phyloP scores from a whole-genome alignment of 2,113 vertebrate genomes.

The Tor tambroides region DNA sequence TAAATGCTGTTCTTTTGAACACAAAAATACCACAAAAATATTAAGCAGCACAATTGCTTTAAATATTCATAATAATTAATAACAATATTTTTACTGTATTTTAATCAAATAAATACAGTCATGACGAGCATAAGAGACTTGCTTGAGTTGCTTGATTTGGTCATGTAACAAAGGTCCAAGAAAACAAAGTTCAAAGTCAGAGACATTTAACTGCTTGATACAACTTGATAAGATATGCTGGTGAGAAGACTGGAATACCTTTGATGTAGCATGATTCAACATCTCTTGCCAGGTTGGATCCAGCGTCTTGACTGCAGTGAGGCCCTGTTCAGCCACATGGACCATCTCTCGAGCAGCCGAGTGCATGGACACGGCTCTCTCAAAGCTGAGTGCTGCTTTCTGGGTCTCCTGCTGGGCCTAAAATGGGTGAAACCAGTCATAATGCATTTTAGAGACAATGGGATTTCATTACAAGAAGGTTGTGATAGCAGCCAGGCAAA shows the following conservation, averaged over 20 bases:
- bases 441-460: slow-evolving; percentile 8
- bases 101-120: too few species aligned
- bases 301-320: slow-evolving; percentile 84
- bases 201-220: background rate
- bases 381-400: slow-evolving; percentile 86
- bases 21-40: too few species aligned
- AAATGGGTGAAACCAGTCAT: slow-evolving; percentile 33
- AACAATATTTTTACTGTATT: too few species aligned
- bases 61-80: too few species aligned
- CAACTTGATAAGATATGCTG: background rate
- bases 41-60: too few species aligned
- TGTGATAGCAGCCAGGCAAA: background rate
- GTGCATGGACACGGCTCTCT: slow-evolving; percentile 91
- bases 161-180: background rate
- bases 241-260: slow-evolving; percentile 70
- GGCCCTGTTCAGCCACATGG: slow-evolving; percentile 90
- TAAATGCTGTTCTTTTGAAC: too few species aligned
- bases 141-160: background rate
- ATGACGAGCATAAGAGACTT: too few species aligned
- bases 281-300: slow-evolving; percentile 96
- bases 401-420: slow-evolving; percentile 94
- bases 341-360: slow-evolving; percentile 92
- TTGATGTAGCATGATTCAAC: slow-evolving; percentile 91
- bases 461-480: too few species aligned
- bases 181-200: background rate